phyloP scores from a whole-genome alignment of 1,140 invertebrate species.

The Drosophila auraria region DNA sequence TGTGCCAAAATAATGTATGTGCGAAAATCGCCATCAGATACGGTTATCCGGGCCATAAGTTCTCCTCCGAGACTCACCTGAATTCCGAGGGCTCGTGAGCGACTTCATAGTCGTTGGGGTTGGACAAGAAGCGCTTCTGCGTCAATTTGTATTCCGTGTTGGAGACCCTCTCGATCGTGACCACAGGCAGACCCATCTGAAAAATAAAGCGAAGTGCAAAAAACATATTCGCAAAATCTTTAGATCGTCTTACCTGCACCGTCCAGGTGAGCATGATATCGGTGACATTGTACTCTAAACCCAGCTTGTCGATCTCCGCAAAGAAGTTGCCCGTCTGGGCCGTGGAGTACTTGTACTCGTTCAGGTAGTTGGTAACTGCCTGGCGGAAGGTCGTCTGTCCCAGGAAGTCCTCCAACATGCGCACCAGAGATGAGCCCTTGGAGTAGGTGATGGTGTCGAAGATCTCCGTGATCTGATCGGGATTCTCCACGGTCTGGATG shows the following conservation, averaged over 20 bases:
- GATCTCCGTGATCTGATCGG: slow-evolving; percentile 96
- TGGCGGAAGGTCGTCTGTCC: slow-evolving; percentile 90
- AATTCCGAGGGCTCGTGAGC: slow-evolving; percentile 87
- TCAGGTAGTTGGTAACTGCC: slow-evolving; percentile 91
- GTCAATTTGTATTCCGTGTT: slow-evolving; percentile 88
- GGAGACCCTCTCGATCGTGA: slow-evolving; percentile 87
- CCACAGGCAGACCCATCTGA: slow-evolving; percentile 96
- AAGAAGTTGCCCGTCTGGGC: slow-evolving; percentile 93
- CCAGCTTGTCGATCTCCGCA: slow-evolving; percentile 87
- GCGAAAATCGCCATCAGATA: slow-evolving; percentile 67
- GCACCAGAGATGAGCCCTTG: slow-evolving; percentile 95
- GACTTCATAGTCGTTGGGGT: slow-evolving; percentile 87
- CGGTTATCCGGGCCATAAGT: slow-evolving; percentile 4
- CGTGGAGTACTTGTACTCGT: slow-evolving; percentile 90
- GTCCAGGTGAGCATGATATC: slow-evolving; percentile 97
- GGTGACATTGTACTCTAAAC: slow-evolving; percentile 85
- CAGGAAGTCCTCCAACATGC: slow-evolving; percentile 96
- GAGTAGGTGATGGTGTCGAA: slow-evolving; percentile 97
- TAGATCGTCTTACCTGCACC: slow-evolving; percentile 70
- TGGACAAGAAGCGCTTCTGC: slow-evolving; percentile 91
- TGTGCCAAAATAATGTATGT: slow-evolving; percentile 83
- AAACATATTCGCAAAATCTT: slow-evolving; percentile 31
- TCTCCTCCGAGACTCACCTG: slow-evolving; percentile 85
- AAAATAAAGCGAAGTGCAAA: background rate
- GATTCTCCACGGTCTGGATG: slow-evolving; percentile 92